Conservation (phyloP, 2,888 invertebrate genomes). For the Drosophila prostipennis region DNA sequence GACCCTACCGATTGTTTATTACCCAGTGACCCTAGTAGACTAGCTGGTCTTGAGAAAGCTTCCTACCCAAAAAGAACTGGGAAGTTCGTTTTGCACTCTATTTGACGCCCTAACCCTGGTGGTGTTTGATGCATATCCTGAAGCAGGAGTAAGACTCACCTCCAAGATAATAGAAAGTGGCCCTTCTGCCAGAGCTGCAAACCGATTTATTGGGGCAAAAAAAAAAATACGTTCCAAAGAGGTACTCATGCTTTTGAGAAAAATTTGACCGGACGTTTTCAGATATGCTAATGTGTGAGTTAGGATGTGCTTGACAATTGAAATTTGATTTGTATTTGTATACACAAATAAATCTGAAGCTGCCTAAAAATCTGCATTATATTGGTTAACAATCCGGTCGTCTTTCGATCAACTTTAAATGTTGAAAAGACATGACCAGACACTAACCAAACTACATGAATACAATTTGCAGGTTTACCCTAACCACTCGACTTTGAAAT, state of each 20-base stretch:
- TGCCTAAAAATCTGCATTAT: neutral
- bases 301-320: constrained; percentile 9
- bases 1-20: constrained; percentile 69
- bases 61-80: constrained; percentile 50
- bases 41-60: constrained; percentile 62
- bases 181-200: constrained; percentile 69
- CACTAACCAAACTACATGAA: neutral
- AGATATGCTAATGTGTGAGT: constrained; percentile 14
- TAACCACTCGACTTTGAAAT: neutral
- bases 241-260: constrained; percentile 45
- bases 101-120: constrained; percentile 79
- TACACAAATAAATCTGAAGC: neutral
- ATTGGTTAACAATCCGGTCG: neutral
- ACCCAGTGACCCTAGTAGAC: constrained; percentile 82
- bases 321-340: constrained; percentile 9
- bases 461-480: neutral
- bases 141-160: constrained; percentile 78
- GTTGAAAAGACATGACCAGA: neutral
- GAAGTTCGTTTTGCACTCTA: constrained; percentile 40
- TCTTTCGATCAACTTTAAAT: neutral
- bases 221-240: constrained; percentile 54
- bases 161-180: constrained; percentile 69
- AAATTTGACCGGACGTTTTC: constrained; percentile 23
- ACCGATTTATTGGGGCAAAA: constrained; percentile 62
- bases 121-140: constrained; percentile 71